A percentile compares a stretch with the other conserved stretches of the same genome.
Evolutionary conservation across 1,140 invertebrate genomes (phyloP).

Genomic region (Bombus soroeensis): DNA sequence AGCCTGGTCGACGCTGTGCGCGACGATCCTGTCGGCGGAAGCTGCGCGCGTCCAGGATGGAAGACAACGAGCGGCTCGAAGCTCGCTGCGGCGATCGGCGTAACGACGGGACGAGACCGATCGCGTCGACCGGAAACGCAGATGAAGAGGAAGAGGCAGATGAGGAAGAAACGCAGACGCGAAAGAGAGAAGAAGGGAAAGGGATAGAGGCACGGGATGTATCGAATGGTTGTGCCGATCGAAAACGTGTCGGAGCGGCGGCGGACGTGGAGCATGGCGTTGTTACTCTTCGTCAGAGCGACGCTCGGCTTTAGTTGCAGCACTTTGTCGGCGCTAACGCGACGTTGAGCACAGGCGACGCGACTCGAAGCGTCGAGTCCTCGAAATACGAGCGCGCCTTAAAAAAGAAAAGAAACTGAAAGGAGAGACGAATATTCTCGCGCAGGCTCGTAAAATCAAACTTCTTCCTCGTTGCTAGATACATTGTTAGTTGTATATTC

Average conservation of each 20-base stretch:
- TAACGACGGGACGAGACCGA: slow-evolving; percentile 1
- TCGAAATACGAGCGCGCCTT: background rate
- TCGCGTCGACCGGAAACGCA: background rate
- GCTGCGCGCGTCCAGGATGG: background rate
- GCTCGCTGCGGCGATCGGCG: no score
- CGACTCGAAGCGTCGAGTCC: background rate
- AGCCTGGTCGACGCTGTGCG: background rate
- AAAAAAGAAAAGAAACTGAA: no score
- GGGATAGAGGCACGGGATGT: background rate
- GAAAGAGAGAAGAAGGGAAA: background rate
- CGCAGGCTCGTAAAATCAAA: slow-evolving; percentile 10
- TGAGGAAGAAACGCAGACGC: background rate
- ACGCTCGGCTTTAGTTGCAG: slow-evolving; percentile 15
- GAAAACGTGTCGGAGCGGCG: background rate
- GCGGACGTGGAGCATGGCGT: background rate
- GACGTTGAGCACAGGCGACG: background rate
- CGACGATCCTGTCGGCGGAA: background rate
- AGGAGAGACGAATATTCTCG: no score
- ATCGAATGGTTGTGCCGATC: background rate
- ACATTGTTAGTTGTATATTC: slow-evolving; percentile 44
- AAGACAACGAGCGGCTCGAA: background rate
- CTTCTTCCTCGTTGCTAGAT: slow-evolving; percentile 40
- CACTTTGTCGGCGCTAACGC: background rate
- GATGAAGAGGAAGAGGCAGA: background rate
- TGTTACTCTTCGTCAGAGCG: slow-evolving; percentile 17